Evolutionary conservation across 2,113 vertebrate genomes (phyloP).

Genomic region (Ovibos moschatus): DNA sequence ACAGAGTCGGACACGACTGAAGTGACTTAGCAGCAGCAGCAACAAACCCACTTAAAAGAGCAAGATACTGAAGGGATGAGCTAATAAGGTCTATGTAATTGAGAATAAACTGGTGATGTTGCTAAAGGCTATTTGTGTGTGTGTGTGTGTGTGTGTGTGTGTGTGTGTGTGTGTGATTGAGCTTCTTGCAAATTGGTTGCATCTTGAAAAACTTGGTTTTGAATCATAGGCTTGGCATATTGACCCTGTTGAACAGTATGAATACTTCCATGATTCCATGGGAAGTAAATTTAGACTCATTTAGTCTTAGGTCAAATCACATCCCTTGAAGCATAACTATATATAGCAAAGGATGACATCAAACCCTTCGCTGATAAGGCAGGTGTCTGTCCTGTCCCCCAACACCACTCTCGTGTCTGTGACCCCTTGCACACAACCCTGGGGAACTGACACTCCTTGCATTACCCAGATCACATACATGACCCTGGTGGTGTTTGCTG

Average conservation of each 20-base stretch:
- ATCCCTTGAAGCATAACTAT: slow-evolving; percentile 13
- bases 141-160: background rate
- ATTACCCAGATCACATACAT: background rate
- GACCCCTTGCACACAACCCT: background rate
- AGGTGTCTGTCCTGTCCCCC: background rate
- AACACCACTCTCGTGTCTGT: background rate
- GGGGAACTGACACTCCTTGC: background rate
- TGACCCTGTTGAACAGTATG: background rate
- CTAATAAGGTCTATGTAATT: background rate
- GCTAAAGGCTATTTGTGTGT: background rate
- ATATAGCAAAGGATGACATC: background rate
- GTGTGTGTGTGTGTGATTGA: background rate
- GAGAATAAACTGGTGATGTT: background rate
- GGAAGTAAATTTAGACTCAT: slow-evolving; percentile 18
- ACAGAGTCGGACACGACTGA: too few relatives aligned
- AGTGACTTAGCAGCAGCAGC: too few relatives aligned
- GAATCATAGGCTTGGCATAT: background rate
- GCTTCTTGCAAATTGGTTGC: background rate
- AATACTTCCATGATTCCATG: background rate
- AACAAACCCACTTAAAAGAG: background rate
- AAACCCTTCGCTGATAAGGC: background rate
- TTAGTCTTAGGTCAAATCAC: background rate
- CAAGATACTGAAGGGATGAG: background rate
- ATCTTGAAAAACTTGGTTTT: background rate
- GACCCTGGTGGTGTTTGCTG: background rate